Evolutionary conservation across 1,140 invertebrate genomes (phyloP).

Genomic region (Drosophila navojoa): DNA sequence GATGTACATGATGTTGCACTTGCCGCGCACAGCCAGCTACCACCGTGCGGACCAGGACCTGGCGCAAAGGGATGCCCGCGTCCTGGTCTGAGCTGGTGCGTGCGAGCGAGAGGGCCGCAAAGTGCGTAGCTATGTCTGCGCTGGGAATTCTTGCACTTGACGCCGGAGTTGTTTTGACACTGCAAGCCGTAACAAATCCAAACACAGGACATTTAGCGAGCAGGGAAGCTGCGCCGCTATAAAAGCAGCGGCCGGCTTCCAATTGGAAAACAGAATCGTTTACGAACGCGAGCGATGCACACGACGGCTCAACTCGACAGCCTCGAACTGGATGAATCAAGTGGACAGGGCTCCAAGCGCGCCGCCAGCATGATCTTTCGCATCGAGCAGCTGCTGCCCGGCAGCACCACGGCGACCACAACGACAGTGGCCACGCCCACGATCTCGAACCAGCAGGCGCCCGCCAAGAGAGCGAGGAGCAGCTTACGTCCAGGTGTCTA

Average conservation of each 20-base stretch:
- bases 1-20: constrained; percentile 83
- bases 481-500: constrained; percentile 75
- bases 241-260: constrained; percentile 66
- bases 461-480: constrained; percentile 56
- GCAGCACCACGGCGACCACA: constrained; percentile 25
- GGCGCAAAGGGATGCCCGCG: constrained; percentile 58
- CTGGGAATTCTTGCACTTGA: constrained; percentile 84
- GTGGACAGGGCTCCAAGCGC: constrained; percentile 55
- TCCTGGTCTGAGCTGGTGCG: constrained; percentile 22
- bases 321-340: constrained; percentile 41
- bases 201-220: constrained; percentile 33
- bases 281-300: constrained; percentile 69
- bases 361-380: constrained; percentile 75
- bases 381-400: constrained; percentile 75
- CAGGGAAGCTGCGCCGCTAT: constrained; percentile 46
- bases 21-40: constrained; percentile 61
- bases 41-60: constrained; percentile 49
- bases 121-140: constrained; percentile 77
- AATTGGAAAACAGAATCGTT: constrained; percentile 80
- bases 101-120: constrained; percentile 52
- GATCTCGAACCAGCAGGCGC: constrained; percentile 10
- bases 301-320: constrained; percentile 66
- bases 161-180: constrained; percentile 68
- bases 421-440: constrained; percentile 23
- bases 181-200: constrained; percentile 81